Base-by-base conservation (phyloP, 2,888 invertebrate species). In the Dasysyrphus albostriatus region DNA sequence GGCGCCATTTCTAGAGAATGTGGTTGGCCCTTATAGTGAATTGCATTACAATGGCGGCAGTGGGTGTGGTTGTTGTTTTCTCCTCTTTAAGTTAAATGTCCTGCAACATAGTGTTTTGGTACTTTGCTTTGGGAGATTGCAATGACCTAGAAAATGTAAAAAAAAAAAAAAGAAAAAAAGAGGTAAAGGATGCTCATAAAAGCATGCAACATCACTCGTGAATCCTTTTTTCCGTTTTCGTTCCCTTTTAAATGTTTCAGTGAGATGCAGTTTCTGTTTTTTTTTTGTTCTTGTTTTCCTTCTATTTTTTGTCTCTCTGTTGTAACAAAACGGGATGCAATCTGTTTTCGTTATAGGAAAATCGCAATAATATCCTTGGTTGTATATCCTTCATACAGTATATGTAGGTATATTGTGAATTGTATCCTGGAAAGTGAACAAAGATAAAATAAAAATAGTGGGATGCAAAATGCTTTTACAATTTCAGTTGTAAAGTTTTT, bases 331-430 rank as follows among this genome's bases (percentile, higher is more conserved):
- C 56, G 75, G 56, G 70, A 75, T 87, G 83, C 87, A 87, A 87
- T 87, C 87, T 87, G 87, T 87, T 87, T 83, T 83, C 82, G 82
- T 87, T 87, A 87, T 79, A 83, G 87, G 87, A 83, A 87, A 83
- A 83, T 87, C 83, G 83, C 83, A 75, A 83, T 83, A 87, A 83
- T 87, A 87, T 87, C 82, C 87, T 83, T 87, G 63, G 72, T 58
- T 73, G 72, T 78, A 61, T 82, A 61, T 82, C 74, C 82, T 78
- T n/a, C 34, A 32, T 67, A 39, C 19, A 29, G 32, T n/a, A 24
- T 1, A 24, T n/a, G 24, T 24, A 24, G n/a, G n/a, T 12, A 10
- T 10, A 19, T 14, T 24, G 39, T 61, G 24, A 37, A 32, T 14
- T 42, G 59, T 63, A 42, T 79, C 61, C 73, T 78, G 77, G 77